Base-by-base conservation (phyloP, 1,140 invertebrate genomes). In the Babylonia areolata region DNA sequence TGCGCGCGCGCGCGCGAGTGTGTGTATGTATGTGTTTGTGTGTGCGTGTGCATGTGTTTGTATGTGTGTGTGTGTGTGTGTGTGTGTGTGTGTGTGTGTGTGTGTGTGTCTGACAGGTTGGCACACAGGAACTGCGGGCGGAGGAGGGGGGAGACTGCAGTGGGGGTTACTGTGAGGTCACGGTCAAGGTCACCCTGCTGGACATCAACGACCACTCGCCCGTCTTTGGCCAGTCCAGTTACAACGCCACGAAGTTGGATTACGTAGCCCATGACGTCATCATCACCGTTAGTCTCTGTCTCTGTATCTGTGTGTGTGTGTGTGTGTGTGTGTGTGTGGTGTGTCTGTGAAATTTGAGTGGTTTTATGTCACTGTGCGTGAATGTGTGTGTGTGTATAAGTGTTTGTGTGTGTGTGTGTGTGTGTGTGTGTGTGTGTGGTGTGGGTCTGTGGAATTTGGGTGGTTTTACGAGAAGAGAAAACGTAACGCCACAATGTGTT, bases 201-300 rank as follows among this genome's bases (percentile, higher is more conserved):
- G 82, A 84, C 82, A 84, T 84, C 82, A 84, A 84, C 40, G 82
- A 84, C 69, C 42, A 84, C 64, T 42, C 37, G 2, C 82, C 82
- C 1, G 64, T 51, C 31, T 84, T 84, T 33, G 37, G 12, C 39
- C 54, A 35, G 28, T 15, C 31, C 46, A 84, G 82, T 39, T 75
- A 84, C 69, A 33, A 39, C 64, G 54, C 42, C 39, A 81, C 33
- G 0, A n/a, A 58, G 23, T 28, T n/a, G 6, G 11, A 58, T 33
- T 51, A 81, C 46, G 40, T 46, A 2, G 17, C 31, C 15, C 9
- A 69, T 31, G 58, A 31, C 39, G 33, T 35, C 82, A 42, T 73
- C 31, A 23, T 39, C 64, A 71, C 69, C 35, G 69, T 84, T 3
- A 71, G 37, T 73, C 46, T 31, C 39, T 80, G 33, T 9, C 40